Evolutionary conservation across 2,888 invertebrate genomes (phyloP), one percentile per base, ranked within the genome.

Genomic region (Perithous albicinctus): DNA sequence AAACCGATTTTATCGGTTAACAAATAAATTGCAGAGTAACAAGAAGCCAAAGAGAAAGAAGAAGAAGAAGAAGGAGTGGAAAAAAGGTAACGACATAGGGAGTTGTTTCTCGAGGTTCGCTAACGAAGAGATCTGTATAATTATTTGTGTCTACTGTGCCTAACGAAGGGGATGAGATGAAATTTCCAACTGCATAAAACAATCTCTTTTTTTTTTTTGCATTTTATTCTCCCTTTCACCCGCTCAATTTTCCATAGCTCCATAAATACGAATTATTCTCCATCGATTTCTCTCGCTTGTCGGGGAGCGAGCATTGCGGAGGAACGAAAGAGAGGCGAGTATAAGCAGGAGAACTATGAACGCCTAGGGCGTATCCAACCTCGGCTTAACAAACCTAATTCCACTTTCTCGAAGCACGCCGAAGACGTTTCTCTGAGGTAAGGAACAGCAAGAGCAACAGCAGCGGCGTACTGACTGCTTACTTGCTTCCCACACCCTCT

Each of bases 341-440:
- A 35, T 61, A 56, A 59, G 43, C 29, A 61, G n/a, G 48, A 18
- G 43, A 61, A 23, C 46, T 51, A 38, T 63, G 51, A 66, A 76
- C 67, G 75, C 67, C 75, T 18, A 23, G 43, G 75, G 75, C 75
- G 26, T 67, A 76, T 67, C 46, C 56, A 76, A 59, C 75, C 67
- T 59, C 67, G 35, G 56, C 75, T 76, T 66, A 76, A 76, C 75
- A 76, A 76, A 76, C 75, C 75, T 76, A 76, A 76, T 76, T 76
- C 43, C 59, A 67, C 75, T 76, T 76, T 59, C 67, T 67, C 46
- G 74, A 51, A 46, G 74, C 74, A 64, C 29, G 51, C 29, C n/a
- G 63, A 38, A 74, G 54, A 59, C 66, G 59, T 67, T 54, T 20
- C 35, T 35, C 35, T n/a, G 32, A 54, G 43, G 41, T 12, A 29